A percentile compares a stretch with the other conserved stretches of the same genome.
Conservation (phyloP, 2,888 invertebrate genomes). For the Yponomeuta sedellus region DNA sequence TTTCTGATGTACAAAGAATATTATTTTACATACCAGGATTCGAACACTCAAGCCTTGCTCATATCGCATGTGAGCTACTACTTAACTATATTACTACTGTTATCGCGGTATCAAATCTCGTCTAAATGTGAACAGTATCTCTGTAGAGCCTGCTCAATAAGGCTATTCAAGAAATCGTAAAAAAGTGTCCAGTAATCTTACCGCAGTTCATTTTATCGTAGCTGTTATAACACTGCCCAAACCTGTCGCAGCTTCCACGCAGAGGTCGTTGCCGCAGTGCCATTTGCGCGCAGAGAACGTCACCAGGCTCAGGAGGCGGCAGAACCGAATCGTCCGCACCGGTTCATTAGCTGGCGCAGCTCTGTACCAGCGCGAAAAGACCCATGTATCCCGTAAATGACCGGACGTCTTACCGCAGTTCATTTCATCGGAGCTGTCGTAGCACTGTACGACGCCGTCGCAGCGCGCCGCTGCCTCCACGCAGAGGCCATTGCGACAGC, state of each 20-base stretch:
- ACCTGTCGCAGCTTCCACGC: constrained; percentile 84
- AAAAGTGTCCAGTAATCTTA: constrained; percentile 42
- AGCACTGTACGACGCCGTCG: constrained; percentile 84
- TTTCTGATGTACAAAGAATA: no score
- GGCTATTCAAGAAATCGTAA: no score
- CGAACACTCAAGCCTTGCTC: no score
- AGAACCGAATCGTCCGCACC: constrained; percentile 67
- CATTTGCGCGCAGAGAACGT: constrained; percentile 80
- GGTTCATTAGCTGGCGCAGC: constrained; percentile 78
- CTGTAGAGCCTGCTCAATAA: no score
- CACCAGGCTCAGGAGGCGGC: constrained; percentile 74
- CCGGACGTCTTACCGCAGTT: constrained; percentile 77
- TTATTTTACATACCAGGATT: no score
- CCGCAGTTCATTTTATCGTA: constrained; percentile 85
- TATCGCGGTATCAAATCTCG: no score
- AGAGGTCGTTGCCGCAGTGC: constrained; percentile 83
- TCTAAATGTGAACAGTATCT: no score
- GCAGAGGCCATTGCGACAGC: constrained; percentile 83
- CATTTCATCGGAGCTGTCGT: constrained; percentile 84
- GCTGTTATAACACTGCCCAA: constrained; percentile 83
- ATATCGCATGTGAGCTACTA: no score
- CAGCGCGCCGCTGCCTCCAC: constrained; percentile 79
- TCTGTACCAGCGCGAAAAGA: constrained; percentile 78
- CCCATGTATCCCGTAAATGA: constrained; percentile 77
- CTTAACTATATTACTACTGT: no score